Evolutionary conservation across 1,140 invertebrate genomes (phyloP).

Genomic region (Nebria ingens): DNA sequence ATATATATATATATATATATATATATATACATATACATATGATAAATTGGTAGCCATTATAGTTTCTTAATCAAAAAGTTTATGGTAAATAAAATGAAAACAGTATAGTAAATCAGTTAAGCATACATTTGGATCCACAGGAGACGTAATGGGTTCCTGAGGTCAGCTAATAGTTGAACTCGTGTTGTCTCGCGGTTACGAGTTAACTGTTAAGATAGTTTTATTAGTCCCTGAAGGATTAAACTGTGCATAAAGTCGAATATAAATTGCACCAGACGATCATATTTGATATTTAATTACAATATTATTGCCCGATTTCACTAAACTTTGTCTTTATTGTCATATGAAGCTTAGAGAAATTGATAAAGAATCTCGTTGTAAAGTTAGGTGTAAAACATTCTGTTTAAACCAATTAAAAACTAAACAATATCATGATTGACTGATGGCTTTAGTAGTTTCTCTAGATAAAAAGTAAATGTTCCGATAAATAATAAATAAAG

Average conservation of each 20-base stretch:
- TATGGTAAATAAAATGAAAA: neutral
- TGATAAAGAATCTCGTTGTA: no score
- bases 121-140: neutral
- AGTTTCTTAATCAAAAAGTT: no score
- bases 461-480: no score
- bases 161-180: conserved; percentile 9
- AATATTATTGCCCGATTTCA: neutral
- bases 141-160: neutral
- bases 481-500: no score
- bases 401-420: no score
- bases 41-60: no score
- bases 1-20: no score
- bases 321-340: neutral
- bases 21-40: no score
- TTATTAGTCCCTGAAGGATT: conserved; percentile 6
- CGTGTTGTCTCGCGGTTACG: conserved; percentile 1
- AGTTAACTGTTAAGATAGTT: conserved; percentile 9
- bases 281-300: conserved; percentile 7
- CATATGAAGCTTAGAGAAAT: no score
- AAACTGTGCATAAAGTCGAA: conserved; percentile 3
- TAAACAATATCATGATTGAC: no score
- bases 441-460: no score
- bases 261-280: conserved; percentile 5
- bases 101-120: neutral
- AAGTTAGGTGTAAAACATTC: no score